Percentiles rank a stretch among this genome's conserved stretches.
phyloP scores from a whole-genome alignment of 2,113 vertebrate species.

The Platysternon megacephalum region DNA sequence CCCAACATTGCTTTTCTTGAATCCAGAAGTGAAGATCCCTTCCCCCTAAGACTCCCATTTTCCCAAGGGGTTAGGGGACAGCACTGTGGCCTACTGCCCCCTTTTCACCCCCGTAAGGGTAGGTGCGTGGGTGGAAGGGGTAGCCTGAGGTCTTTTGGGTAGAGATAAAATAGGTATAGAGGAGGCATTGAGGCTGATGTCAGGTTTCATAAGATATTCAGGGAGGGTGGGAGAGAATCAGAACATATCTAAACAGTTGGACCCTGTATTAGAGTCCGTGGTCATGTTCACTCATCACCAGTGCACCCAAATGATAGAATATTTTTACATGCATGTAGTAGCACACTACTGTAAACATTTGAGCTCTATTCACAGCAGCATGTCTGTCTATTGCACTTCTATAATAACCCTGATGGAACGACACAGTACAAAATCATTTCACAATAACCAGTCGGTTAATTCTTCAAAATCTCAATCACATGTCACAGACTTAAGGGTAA shows the following conservation, averaged over 20 bases:
- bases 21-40: neutral
- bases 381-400: neutral
- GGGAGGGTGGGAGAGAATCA: neutral
- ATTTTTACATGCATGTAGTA: neutral
- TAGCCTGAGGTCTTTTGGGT: neutral
- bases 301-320: neutral
- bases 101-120: neutral
- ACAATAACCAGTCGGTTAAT: neutral
- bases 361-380: neutral
- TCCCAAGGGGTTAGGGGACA: neutral
- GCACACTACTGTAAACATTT: neutral
- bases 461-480: neutral
- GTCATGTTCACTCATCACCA: neutral
- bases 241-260: neutral
- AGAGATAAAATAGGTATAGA: neutral
- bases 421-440: neutral
- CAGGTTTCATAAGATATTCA: neutral
- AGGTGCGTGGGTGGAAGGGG: accelerated
- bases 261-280: neutral
- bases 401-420: neutral
- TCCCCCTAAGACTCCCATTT: neutral
- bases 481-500: neutral
- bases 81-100: no score
- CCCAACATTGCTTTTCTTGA: neutral
- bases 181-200: neutral